phyloP scores from a whole-genome alignment of 2,888 invertebrate genomes.

The Eupithecia dodoneata region DNA sequence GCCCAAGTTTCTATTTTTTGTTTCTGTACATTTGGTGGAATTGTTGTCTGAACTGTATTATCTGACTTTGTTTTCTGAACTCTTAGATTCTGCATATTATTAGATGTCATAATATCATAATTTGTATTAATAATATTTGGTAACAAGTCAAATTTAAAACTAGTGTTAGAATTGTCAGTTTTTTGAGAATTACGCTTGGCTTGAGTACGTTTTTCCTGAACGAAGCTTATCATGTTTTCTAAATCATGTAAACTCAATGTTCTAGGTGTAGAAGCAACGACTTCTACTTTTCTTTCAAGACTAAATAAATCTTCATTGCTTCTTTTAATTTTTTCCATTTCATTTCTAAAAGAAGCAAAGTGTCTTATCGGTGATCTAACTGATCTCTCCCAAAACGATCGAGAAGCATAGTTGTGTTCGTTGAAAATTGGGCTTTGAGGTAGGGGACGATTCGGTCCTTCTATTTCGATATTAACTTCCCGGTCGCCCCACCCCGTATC shows the following conservation, averaged over 20 bases:
- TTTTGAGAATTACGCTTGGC: conserved; percentile 32
- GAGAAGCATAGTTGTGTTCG: conserved; percentile 58
- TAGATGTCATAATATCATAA: background rate
- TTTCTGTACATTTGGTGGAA: background rate
- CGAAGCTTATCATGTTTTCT: conserved; percentile 68
- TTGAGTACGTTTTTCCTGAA: conserved; percentile 49
- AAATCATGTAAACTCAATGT: conserved; percentile 65
- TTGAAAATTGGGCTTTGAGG: conserved; percentile 54
- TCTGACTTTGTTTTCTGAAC: background rate
- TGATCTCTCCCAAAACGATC: conserved; percentile 74
- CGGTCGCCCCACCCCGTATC: conserved; percentile 53
- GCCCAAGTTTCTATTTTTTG: background rate
- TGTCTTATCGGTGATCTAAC: conserved; percentile 66
- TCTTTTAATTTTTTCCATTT: conserved; percentile 51
- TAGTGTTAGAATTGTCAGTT: conserved; percentile 42
- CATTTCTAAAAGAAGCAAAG: conserved; percentile 45
- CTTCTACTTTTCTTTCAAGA: conserved; percentile 70
- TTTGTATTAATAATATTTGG: conserved; percentile 42
- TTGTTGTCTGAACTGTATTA: background rate
- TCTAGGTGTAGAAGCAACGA: conserved; percentile 56
- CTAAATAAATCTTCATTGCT: conserved; percentile 67
- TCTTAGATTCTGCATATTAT: background rate
- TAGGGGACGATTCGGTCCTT: conserved; percentile 44
- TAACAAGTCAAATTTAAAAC: conserved; percentile 64
- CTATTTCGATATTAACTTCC: conserved; percentile 59